Evolutionary conservation across 2,888 invertebrate species (phyloP).

Genomic region (Palloptera scutellata): DNA sequence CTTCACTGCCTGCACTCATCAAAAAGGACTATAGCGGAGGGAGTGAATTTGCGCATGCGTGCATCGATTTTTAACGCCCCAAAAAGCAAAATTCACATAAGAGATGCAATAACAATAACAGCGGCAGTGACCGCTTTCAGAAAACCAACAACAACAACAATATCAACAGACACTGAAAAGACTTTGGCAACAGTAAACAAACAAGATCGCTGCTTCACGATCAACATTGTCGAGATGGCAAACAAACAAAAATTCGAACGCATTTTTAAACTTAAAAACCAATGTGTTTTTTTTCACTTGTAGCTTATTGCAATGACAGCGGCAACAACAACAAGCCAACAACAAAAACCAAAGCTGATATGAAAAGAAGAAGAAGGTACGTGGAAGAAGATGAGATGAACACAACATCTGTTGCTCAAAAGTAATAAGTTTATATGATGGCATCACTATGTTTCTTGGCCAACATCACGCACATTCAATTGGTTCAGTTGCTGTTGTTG

Average conservation of each 20-base stretch:
- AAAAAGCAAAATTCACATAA: background rate
- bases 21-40: too few relatives aligned
- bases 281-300: background rate
- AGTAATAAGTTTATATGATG: too few relatives aligned
- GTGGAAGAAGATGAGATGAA: background rate
- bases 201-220: background rate
- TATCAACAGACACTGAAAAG: background rate
- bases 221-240: background rate
- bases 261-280: background rate
- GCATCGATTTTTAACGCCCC: background rate
- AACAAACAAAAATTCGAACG: background rate
- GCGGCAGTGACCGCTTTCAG: too few relatives aligned
- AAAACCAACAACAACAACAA: background rate
- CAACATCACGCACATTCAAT: conserved; percentile 14
- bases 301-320: background rate
- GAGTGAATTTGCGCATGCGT: background rate
- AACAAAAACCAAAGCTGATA: background rate
- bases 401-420: background rate
- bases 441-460: conserved; percentile 3
- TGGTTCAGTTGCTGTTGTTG: background rate
- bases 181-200: conserved; percentile 1
- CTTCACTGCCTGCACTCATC: too few relatives aligned
- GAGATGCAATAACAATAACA: background rate
- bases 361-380: background rate
- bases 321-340: background rate